A percentile compares a stretch with the other conserved stretches of the same genome.
phyloP scores from a whole-genome alignment of 2,888 invertebrate species.

The Drosophila seclusa region DNA sequence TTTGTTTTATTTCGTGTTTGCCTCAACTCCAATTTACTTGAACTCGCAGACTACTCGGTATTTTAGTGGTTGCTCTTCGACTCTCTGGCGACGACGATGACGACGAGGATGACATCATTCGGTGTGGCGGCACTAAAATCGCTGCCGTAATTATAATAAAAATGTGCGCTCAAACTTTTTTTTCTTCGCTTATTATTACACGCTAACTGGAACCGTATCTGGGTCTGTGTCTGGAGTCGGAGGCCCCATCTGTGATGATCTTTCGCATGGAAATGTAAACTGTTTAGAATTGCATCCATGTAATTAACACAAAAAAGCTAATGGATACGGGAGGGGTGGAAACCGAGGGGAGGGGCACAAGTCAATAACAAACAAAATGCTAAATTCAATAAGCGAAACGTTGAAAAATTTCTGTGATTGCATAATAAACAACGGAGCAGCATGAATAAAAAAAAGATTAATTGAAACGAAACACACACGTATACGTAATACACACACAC shows the following conservation, averaged over 20 bases:
- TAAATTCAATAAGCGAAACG: constrained; percentile 68
- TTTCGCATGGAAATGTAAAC: constrained; percentile 41
- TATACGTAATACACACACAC: constrained; percentile 42
- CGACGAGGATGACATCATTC: constrained; percentile 68
- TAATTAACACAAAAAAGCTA: constrained; percentile 63
- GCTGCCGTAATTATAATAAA: constrained; percentile 75
- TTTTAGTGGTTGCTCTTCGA: constrained; percentile 35
- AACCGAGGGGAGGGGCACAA: constrained; percentile 31
- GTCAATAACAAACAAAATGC: constrained; percentile 74
- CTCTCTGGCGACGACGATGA: constrained; percentile 38
- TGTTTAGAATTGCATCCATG: constrained; percentile 33
- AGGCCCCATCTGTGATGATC: constrained; percentile 2
- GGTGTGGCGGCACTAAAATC: constrained; percentile 57
- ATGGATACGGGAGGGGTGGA: constrained; percentile 10
- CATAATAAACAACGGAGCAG: constrained; percentile 67
- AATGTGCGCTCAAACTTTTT: constrained; percentile 56
- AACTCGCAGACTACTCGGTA: constrained; percentile 26
- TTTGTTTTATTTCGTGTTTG: constrained; percentile 19
- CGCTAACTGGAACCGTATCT: constrained; percentile 31
- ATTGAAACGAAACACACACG: constrained; percentile 71
- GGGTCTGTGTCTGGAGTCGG: constrained; percentile 1
- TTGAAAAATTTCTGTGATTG: constrained; percentile 66
- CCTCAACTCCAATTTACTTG: constrained; percentile 61
- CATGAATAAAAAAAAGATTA: constrained; percentile 54
- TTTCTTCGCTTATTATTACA: constrained; percentile 27